Evolutionary conservation across 1,140 invertebrate genomes (phyloP).

Genomic region (Drosophila kurseongensis): DNA sequence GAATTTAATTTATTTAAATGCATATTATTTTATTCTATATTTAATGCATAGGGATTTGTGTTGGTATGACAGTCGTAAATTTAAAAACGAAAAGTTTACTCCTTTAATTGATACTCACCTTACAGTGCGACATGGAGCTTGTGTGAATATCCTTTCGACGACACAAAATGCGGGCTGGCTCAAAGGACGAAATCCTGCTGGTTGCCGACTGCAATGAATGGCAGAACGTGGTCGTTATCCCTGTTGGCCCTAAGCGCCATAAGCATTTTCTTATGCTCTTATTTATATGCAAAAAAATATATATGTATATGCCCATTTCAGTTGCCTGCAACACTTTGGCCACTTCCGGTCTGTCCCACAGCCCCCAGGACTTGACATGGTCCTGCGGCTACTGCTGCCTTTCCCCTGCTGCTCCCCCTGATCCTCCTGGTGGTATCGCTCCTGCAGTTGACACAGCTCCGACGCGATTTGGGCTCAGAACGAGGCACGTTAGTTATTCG

Average conservation of each 20-base stretch:
- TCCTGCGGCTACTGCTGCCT: conserved; percentile 9
- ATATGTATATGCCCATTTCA: conserved; percentile 12
- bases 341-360: conserved; percentile 15
- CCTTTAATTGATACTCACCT: conserved; percentile 5
- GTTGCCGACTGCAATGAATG: conserved; percentile 18
- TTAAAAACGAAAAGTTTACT: neutral
- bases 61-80: no score
- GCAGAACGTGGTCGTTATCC: conserved; percentile 13
- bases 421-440: conserved; percentile 2
- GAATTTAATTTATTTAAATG: no score
- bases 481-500: conserved; percentile 7
- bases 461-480: neutral
- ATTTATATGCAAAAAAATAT: conserved; percentile 35
- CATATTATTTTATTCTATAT: no score
- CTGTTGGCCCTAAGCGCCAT: conserved; percentile 10
- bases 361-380: conserved; percentile 11
- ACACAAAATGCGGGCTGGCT: conserved; percentile 19
- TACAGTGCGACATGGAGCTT: conserved; percentile 9
- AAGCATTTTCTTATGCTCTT: conserved; percentile 31
- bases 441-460: conserved; percentile 34
- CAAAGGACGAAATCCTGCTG: conserved; percentile 29
- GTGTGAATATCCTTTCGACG: neutral
- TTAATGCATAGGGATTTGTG: no score
- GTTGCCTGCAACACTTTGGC: conserved; percentile 31
- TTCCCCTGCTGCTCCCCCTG: neutral